A percentile compares a stretch with the other conserved stretches of the same genome.
Evolutionary conservation across 2,797 vertebrate genomes (phyloP).

Genomic region (Gambelia wislizenii): DNA sequence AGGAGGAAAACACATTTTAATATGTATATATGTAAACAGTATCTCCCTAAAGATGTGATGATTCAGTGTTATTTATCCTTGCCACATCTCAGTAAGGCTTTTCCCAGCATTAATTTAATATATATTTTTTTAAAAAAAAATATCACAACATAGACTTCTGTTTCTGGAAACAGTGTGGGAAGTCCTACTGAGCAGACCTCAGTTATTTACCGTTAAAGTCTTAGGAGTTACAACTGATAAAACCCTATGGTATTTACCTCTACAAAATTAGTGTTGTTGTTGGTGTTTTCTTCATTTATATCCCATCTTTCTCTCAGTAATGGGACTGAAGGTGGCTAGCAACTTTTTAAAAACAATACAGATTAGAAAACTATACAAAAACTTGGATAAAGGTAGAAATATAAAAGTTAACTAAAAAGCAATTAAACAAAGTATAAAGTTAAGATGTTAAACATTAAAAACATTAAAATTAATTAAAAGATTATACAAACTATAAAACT

Average conservation of each 20-base stretch:
- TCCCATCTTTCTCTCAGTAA: background rate
- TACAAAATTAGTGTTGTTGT: background rate
- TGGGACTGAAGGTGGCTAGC: background rate
- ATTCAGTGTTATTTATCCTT: background rate
- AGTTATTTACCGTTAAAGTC: background rate
- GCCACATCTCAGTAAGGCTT: background rate
- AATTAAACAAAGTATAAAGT: too few species aligned
- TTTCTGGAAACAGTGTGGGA: constrained; percentile 14
- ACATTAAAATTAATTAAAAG: too few species aligned
- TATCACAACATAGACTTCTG: background rate
- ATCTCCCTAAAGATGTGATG: background rate
- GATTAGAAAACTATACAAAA: too few species aligned
- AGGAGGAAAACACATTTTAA: background rate
- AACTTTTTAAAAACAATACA: too few species aligned
- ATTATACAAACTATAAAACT: too few species aligned
- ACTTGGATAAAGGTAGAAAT: too few species aligned
- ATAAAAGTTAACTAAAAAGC: too few species aligned
- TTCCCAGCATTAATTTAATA: background rate
- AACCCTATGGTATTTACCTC: background rate
- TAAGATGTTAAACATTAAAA: too few species aligned
- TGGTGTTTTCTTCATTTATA: too few species aligned
- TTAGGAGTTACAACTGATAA: background rate
- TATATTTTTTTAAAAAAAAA: background rate
- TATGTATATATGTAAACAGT: background rate
- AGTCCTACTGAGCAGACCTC: background rate